Base-by-base conservation (phyloP, 64 coral and sea anemone genomes). In the Montipora efflorescens region DNA sequence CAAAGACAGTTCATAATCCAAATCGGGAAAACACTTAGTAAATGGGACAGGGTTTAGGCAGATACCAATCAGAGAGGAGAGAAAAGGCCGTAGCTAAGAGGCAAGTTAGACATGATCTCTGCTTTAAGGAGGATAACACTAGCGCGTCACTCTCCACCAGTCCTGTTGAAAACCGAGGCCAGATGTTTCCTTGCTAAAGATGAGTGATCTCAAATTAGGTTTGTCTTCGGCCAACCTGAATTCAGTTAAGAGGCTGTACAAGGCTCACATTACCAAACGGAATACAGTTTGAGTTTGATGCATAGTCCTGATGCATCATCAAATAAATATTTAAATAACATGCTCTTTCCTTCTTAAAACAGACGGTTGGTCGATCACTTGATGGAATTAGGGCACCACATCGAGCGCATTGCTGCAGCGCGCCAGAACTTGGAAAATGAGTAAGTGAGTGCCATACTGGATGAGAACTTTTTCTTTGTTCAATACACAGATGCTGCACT, bases 31-130 rank as follows among this genome's bases (percentile, higher is more conserved):
- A 74, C 9, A 36, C 71, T 5, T 74, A 25, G 28, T 28, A 61
- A 61, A 83, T 83, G 80, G 80, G 80, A 83, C 52, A 18, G 23
- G 15, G 20, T 46, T 83, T 36, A 13, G 46, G 80, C 12, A 64
- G 52, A 7, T 83, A 64, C 23, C 23, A 16, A 12, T 83, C 23
- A 23, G 58, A 66, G 11, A 83, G 80, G 25, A 83, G 13, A 14
- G 80, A 83, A 46, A 83, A 19, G 36, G 80, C 59, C 2, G 11
- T 5, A 11, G 13, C 0, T 64, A 83, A 66, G 66, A 83, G 80
- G 80, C 22, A 46, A 66, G 80, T 45, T 4, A 16, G 50, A 68
- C 64, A n/a, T 11, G 7, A 57, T 57, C 53, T 57, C 11, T 11
- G 36, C 36, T 36, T 36, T 36, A 36, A 36, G 36, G 36, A 36